Evolutionary conservation across 2,797 vertebrate genomes (phyloP).

Genomic region (Alcedo quadribrachys): DNA sequence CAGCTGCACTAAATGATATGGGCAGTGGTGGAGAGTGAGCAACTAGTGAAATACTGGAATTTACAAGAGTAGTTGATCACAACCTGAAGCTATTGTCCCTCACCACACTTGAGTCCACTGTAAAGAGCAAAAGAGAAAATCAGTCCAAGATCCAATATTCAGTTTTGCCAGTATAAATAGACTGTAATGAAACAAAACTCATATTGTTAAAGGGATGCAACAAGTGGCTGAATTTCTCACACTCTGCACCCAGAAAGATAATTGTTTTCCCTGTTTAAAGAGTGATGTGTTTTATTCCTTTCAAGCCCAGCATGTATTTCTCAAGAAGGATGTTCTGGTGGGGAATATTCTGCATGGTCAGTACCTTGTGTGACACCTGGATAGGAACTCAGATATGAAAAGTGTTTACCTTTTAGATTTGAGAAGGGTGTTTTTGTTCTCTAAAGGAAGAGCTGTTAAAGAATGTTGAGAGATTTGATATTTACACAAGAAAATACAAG

Average conservation of each 20-base stretch:
- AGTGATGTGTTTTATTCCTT: background rate
- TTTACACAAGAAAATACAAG: background rate
- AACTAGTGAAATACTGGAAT: background rate
- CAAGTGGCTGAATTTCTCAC: background rate
- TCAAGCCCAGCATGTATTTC: background rate
- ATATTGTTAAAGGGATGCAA: background rate
- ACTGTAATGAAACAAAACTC: background rate
- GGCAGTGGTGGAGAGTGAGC: background rate
- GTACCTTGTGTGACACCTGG: background rate
- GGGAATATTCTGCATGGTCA: background rate
- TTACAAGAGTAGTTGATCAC: background rate
- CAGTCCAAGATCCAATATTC: background rate
- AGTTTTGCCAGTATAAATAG: background rate
- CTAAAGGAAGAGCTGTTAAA: background rate
- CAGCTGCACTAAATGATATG: background rate
- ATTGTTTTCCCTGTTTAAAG: background rate
- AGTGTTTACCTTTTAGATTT: background rate
- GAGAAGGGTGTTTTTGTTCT: background rate
- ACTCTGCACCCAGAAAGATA: background rate
- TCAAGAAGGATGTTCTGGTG: background rate
- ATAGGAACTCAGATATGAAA: background rate
- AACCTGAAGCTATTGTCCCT: background rate
- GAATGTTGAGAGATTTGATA: background rate
- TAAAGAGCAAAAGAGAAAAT: background rate
- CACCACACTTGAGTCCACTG: background rate